Conservation (phyloP, 2,888 invertebrate genomes). For the Drosophila imparisetae region DNA sequence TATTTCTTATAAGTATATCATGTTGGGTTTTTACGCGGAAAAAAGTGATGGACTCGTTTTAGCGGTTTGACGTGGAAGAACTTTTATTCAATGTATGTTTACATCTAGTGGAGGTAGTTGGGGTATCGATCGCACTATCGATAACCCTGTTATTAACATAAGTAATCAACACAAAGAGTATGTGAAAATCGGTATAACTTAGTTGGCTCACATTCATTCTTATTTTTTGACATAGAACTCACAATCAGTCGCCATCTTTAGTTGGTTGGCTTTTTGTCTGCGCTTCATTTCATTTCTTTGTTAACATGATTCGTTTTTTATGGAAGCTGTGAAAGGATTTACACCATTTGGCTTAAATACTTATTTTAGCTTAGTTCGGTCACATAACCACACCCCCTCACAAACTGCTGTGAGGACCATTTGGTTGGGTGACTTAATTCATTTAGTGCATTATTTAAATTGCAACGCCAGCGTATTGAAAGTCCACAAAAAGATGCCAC, state of each 20-base stretch:
- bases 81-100: too few species aligned
- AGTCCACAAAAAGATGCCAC: slow-evolving; percentile 31
- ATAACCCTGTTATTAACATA: too few species aligned
- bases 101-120: too few species aligned
- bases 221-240: slow-evolving; percentile 21
- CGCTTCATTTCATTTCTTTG: slow-evolving; percentile 75
- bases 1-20: background rate
- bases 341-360: slow-evolving; percentile 74
- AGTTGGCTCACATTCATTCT: background rate
- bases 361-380: slow-evolving; percentile 29
- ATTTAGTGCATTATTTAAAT: slow-evolving; percentile 75
- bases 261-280: slow-evolving; percentile 60
- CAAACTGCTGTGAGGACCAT: slow-evolving; percentile 11
- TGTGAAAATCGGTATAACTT: background rate
- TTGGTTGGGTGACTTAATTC: slow-evolving; percentile 54
- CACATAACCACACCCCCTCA: slow-evolving; percentile 12
- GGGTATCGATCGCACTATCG: too few species aligned
- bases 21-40: too few species aligned
- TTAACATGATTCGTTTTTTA: slow-evolving; percentile 73
- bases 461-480: slow-evolving; percentile 53
- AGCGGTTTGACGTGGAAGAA: too few species aligned
- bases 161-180: background rate
- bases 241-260: slow-evolving; percentile 48
- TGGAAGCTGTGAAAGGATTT: slow-evolving; percentile 65
- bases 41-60: too few species aligned